Evolutionary conservation across 1,140 invertebrate genomes (phyloP), one percentile per base, ranked within the genome.

Genomic region (Papilio dardanus): DNA sequence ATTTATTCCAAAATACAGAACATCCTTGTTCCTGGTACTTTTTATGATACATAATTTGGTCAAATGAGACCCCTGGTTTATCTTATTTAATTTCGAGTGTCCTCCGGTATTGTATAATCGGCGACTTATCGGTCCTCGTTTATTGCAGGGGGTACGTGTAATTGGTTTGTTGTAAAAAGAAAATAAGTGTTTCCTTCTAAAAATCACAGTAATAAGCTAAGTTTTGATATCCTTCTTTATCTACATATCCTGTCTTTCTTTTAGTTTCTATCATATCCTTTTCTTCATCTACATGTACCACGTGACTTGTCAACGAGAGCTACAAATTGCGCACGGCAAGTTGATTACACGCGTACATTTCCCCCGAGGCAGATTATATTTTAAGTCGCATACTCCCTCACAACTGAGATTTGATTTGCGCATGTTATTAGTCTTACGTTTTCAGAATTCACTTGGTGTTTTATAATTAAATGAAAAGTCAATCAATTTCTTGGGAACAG

Each of bases 271-370:
- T 14, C 2, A 62, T 28, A 24, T 62, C 54, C 24, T 30, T 54
- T 12, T 14, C 24, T 28, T 4, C 24, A 62, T 62, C 54, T 24
- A 28, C 24, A 62, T 12, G 8, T 54, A 54, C 10, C 50, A 62
- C 54, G 24, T 28, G 30, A 28, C 54, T 24, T 10, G 54, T 62
- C 10, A 62, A 62, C 54, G 21, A 58, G 50, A 62, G 24, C 8
- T 24, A 28, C 54, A 62, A 62, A 62, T 62, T 62, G 54, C 28
- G 54, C 54, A 62, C 12, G 7, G 24, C 54, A 28, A 24, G 54
- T 62, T 62, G 54, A 62, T 62, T 62, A 62, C 54, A 21, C 54
- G 54, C 8, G 54, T 24, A 24, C 54, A 62, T 62, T 62, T 62
- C 54, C 54, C 54, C 24, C 54, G 54, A 24, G 54, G 10, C 2